A percentile compares a stretch with the other conserved stretches of the same genome.
These are phyloP conservation scores for Emydoidea blandingii DNA, from an alignment of 2,797 vertebrate genomes.

Conservation along the genomic window DNA sequence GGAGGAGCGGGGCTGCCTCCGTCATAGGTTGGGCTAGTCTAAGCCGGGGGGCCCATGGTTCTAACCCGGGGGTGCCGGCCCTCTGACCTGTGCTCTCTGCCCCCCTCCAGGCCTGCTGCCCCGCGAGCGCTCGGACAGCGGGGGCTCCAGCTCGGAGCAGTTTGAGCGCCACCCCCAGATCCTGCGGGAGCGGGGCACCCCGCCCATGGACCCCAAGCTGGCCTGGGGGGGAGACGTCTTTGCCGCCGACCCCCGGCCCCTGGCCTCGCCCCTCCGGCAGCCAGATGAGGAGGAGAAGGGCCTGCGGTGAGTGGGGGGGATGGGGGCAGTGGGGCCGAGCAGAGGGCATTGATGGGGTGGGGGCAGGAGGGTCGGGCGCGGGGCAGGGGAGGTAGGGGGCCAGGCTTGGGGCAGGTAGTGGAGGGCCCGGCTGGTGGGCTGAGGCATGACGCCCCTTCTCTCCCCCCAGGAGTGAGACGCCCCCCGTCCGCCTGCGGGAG, in stretches of 20 bases:
- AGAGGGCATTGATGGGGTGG: too few species aligned
- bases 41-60: too few species aligned
- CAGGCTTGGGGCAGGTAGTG: too few species aligned
- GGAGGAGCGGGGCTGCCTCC: too few species aligned
- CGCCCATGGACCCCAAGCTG: constrained; percentile 92
- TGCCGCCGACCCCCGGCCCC: constrained; percentile 82
- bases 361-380: accelerated
- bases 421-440: not conserved
- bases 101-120: constrained; percentile 86
- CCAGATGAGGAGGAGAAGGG: constrained; percentile 92
- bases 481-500: constrained; percentile 87
- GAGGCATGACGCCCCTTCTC: too few species aligned
- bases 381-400: too few species aligned
- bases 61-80: accelerated
- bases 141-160: constrained; percentile 91
- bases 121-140: constrained; percentile 93
- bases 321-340: too few species aligned
- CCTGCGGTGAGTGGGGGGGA: constrained; percentile 80
- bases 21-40: too few species aligned
- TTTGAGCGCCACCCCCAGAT: constrained; percentile 90
- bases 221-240: constrained; percentile 92
- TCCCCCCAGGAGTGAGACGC: constrained; percentile 89
- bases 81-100: not conserved
- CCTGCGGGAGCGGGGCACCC: constrained; percentile 87
- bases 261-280: constrained; percentile 88